Evolutionary conservation across 1,140 invertebrate genomes (phyloP), one percentile per base, ranked within the genome.

Genomic region (Battus philenor): DNA sequence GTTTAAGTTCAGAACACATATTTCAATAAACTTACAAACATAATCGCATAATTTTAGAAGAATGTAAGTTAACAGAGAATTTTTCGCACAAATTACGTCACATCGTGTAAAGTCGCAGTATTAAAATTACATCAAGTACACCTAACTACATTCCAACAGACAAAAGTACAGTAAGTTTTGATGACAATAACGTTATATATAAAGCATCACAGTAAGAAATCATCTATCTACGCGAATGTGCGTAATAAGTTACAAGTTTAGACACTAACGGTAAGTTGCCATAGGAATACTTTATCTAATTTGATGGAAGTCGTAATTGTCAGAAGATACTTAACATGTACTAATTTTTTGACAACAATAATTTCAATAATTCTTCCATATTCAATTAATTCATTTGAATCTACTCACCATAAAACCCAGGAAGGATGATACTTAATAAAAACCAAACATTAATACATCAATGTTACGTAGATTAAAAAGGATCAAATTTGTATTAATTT

Each of bases 171-270:
- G 50, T 57, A 57, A 53, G 32, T 64, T 60, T 33, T 62, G 54
- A 65, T 68, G 56, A 65, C 59, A 68, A 67, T 60, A 69, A 65
- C 52, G 43, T 68, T 68, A 69, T 29, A 41, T 71, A 70, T 66
- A 70, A 70, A 71, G 59, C 73, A 84, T 80, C 76, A 82, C 74
- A 82, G 74, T 79, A 84, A 73, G 66, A 75, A 73, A 73, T 77
- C 60, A 71, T 75, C 67, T 77, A 84, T 56, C 73, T 84, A 81
- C 75, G 74, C 75, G 70, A 78, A 70, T 84, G 79, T 84, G 79
- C 77, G 79, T 59, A 71, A 70, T 66, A 69, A 66, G 56, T 68
- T 62, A 59, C 44, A 67, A 64, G 63, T 55, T 61, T 52, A 60
- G 51, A 55, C 53, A 58, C 53, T 59, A 57, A 59, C 39, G 55